Evolutionary conservation across 2,113 vertebrate genomes (phyloP).

Genomic region (Cercopithecus mona): DNA sequence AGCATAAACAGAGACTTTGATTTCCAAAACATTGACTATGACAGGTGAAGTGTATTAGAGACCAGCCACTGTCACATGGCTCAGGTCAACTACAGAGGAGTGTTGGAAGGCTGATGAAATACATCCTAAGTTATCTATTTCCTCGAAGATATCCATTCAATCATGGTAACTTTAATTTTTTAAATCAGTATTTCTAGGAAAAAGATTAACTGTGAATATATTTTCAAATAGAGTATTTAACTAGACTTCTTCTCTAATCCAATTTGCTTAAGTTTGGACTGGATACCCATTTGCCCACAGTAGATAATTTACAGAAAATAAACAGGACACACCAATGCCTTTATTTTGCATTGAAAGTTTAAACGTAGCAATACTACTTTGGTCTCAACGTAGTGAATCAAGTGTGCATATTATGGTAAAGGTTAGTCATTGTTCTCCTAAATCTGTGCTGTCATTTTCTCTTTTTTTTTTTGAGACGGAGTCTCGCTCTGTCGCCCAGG

Average conservation of each 20-base stretch:
- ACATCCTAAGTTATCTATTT: background rate
- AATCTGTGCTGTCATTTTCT: background rate
- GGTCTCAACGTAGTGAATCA: background rate
- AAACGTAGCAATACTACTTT: background rate
- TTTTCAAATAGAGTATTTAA: conserved; percentile 22
- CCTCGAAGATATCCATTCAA: background rate
- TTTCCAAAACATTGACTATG: background rate
- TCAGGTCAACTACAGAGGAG: background rate
- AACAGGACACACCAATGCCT: background rate
- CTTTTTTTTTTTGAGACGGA: too few species aligned
- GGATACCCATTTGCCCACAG: background rate
- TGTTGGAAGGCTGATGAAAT: background rate
- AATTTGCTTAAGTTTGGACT: background rate
- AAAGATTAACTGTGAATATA: background rate
- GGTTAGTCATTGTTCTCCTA: background rate
- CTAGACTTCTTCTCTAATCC: background rate
- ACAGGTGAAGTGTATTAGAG: background rate
- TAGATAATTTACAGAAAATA: background rate
- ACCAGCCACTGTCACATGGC: background rate
- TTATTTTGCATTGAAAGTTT: background rate
- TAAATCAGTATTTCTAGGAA: background rate
- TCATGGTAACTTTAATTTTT: background rate
- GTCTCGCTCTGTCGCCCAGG: too few species aligned
- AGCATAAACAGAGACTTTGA: background rate
- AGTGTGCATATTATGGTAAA: background rate